phyloP scores from a whole-genome alignment of 2,113 vertebrate genomes.

The Pomatorhinus ruficollis region DNA sequence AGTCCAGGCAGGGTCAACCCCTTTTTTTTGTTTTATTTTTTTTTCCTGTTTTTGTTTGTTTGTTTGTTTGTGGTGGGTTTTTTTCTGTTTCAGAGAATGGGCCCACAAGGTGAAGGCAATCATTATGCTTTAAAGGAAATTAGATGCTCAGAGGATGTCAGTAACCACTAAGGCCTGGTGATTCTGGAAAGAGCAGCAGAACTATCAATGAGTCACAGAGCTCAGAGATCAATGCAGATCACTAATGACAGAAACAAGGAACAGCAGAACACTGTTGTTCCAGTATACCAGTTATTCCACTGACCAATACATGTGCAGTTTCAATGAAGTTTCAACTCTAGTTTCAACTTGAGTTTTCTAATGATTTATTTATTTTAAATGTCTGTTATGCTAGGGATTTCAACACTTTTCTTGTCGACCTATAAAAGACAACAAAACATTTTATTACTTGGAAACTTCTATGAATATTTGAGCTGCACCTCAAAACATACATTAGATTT shows the following conservation, averaged over 20 bases:
- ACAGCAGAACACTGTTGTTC: background rate
- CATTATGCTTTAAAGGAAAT: background rate
- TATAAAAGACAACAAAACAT: background rate
- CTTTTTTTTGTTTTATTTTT: fast-evolving
- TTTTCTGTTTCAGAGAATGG: background rate
- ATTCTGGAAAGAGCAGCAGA: background rate
- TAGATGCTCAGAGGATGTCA: background rate
- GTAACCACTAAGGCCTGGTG: background rate
- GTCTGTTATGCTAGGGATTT: background rate
- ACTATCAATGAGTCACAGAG: background rate
- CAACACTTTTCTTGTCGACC: background rate
- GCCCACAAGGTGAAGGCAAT: background rate
- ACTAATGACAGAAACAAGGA: background rate
- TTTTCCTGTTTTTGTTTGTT: background rate
- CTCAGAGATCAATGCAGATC: background rate
- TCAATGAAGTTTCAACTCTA: background rate
- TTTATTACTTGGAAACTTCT: background rate
- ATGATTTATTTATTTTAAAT: background rate
- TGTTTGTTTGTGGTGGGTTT: too few relatives aligned
- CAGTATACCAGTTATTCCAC: background rate
- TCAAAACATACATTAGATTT: background rate
- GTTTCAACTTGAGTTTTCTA: background rate
- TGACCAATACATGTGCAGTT: background rate
- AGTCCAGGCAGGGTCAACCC: background rate
- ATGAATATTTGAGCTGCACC: background rate